Percentiles rank a stretch among this genome's conserved stretches.
phyloP scores from a whole-genome alignment of 2,113 vertebrate species.

The Mungos mungo region DNA sequence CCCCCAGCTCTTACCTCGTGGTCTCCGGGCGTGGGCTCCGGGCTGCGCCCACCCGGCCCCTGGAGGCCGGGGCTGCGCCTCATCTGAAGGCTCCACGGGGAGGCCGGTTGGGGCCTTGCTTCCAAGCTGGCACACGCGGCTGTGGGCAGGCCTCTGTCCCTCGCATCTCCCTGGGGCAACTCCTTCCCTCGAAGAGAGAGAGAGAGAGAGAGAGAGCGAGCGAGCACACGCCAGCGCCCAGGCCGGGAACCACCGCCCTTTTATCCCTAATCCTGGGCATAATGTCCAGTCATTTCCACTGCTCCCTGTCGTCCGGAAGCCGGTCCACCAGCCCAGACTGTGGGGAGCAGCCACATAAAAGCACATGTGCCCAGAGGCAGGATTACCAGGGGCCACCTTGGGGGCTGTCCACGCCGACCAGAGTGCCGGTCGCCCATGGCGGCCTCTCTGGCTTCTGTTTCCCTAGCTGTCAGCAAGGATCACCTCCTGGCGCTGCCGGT shows the following conservation, averaged over 20 bases:
- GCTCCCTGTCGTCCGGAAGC: fast-evolving
- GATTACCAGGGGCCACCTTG: fast-evolving
- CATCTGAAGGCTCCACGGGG: background rate
- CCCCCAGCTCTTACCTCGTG: fast-evolving
- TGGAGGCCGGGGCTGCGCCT: fast-evolving
- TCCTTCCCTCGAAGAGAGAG: background rate
- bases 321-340: fast-evolving
- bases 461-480: background rate
- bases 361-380: fast-evolving
- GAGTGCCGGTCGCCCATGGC: fast-evolving
- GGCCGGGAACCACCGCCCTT: fast-evolving
- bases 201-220: too few species aligned
- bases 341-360: fast-evolving
- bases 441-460: background rate
- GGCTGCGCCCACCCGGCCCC: background rate
- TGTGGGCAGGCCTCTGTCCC: fast-evolving
- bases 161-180: fast-evolving
- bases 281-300: fast-evolving
- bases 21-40: background rate
- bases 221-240: fast-evolving
- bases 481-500: fast-evolving
- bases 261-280: fast-evolving
- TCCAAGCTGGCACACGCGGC: background rate
- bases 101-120: fast-evolving
- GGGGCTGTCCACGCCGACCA: background rate